phyloP scores from a whole-genome alignment of 2,797 vertebrate genomes.

The Molossus molossus region DNA sequence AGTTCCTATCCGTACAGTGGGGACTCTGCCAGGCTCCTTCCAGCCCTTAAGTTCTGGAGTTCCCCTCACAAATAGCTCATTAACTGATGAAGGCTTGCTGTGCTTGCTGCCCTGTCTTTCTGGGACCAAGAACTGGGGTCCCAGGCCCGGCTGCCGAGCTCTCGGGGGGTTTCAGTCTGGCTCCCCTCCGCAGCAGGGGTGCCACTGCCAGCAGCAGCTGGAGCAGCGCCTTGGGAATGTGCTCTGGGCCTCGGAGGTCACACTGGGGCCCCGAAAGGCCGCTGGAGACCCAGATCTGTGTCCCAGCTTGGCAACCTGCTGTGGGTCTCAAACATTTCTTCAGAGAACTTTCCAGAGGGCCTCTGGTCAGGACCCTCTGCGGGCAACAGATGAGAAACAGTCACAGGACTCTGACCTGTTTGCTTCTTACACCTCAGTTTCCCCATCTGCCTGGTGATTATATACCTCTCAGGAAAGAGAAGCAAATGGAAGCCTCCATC shows the following conservation, averaged over 20 bases:
- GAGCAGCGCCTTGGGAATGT: constrained; percentile 14
- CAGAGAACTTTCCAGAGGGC: constrained; percentile 68
- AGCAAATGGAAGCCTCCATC: background rate
- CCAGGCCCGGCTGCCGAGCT: background rate
- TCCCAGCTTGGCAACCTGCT: background rate
- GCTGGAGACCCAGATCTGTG: constrained; percentile 21
- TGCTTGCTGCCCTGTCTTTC: background rate
- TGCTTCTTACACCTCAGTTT: constrained; percentile 63
- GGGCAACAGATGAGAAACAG: constrained; percentile 44
- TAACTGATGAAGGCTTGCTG: background rate
- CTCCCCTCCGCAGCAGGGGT: background rate
- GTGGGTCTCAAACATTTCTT: constrained; percentile 64
- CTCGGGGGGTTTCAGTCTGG: background rate
- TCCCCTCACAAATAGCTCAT: background rate
- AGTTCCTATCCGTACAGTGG: background rate
- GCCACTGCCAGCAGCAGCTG: background rate
- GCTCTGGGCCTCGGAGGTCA: constrained; percentile 43
- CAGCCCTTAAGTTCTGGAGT: background rate
- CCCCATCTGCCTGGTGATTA: constrained; percentile 16
- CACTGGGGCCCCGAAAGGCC: background rate
- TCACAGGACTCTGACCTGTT: background rate
- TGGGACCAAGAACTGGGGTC: background rate
- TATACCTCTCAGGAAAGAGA: background rate
- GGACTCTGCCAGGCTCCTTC: background rate
- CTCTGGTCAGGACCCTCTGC: background rate